Conservation (phyloP, 1,140 invertebrate genomes). For the Pantala flavescens region DNA sequence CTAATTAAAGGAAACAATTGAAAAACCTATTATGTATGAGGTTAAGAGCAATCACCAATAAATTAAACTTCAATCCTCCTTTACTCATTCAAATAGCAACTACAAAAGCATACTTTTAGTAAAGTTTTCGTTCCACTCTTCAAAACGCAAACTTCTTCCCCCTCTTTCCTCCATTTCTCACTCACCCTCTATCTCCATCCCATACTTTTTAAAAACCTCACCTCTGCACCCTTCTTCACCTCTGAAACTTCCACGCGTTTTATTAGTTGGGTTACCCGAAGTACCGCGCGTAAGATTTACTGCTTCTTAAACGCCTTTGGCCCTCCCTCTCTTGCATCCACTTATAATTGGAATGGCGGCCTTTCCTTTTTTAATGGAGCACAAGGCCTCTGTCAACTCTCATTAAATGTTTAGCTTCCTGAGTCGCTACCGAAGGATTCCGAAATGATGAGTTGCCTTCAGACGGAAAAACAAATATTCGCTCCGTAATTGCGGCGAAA, state of each 20-base stretch:
- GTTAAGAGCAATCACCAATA: too few species aligned
- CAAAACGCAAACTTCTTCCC: background rate
- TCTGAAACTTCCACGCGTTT: constrained; percentile 4
- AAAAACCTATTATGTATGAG: too few species aligned
- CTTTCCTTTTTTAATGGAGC: background rate
- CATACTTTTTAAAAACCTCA: background rate
- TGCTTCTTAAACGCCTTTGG: background rate
- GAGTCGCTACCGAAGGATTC: too few species aligned
- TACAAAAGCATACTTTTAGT: too few species aligned
- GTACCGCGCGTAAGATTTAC: background rate
- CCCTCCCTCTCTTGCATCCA: background rate
- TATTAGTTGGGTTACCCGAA: constrained; percentile 1
- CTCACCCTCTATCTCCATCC: background rate
- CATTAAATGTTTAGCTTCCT: background rate
- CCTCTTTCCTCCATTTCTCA: background rate
- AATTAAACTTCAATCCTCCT: too few species aligned
- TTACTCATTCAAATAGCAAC: too few species aligned
- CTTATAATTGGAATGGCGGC: background rate
- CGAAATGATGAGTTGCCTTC: too few species aligned
- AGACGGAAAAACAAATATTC: too few species aligned
- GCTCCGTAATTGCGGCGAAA: too few species aligned
- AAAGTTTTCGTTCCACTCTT: too few species aligned
- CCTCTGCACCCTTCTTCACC: background rate
- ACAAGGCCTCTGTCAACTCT: constrained; percentile 8
- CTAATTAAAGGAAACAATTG: too few species aligned